Evolutionary conservation across 2,113 vertebrate species (phyloP), one percentile per base, ranked within the genome.

Genomic region (Tetrao urogallus): DNA sequence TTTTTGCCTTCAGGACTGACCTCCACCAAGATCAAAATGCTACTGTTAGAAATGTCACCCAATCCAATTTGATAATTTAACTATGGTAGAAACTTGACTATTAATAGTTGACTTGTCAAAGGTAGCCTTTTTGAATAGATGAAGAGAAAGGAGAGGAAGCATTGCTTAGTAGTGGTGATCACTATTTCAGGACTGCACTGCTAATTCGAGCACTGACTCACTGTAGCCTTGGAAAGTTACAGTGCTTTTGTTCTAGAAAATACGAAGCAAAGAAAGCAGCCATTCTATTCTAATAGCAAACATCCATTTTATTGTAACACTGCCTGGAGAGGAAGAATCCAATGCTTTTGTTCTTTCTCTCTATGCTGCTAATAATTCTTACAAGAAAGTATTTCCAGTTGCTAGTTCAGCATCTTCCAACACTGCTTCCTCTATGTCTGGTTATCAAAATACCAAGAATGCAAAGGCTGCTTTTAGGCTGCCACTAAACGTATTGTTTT

Each of bases 241-340:
- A 89, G 70, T 0, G 4, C 92, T 94, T 95, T 96, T 96, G 95
- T 94, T 95, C 83, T 92, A 92, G 89, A 82, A 93, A 92, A 85
- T 58, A 19, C 48, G 73, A 45, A 90, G 66, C 32, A 79, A 83
- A 90, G 86, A 95, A 94, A 92, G 74, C 58, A 95, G 66, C 66
- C 77, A 89, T 79, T 96, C 83, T 79, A 42, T 45, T 79, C 74
- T 94, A 95, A 96, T 76, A 94, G 86, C 93, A 95, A 95, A 92
- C 96, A 95, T 87, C 54, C 74, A 94, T 86, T 93, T 92, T 70
- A 92, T 93, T 93, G 86, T 96, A 76, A 54, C 27, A 14, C 65
- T 87, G 92, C 94, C 92, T 96, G 95, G 89, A 93, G 86, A 94
- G 86, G 80, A 89, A 95, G 87, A 94, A 93, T 65, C 5, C 11